Base-by-base conservation (phyloP, 2,113 vertebrate genomes). In the Pseudonaja textilis region DNA sequence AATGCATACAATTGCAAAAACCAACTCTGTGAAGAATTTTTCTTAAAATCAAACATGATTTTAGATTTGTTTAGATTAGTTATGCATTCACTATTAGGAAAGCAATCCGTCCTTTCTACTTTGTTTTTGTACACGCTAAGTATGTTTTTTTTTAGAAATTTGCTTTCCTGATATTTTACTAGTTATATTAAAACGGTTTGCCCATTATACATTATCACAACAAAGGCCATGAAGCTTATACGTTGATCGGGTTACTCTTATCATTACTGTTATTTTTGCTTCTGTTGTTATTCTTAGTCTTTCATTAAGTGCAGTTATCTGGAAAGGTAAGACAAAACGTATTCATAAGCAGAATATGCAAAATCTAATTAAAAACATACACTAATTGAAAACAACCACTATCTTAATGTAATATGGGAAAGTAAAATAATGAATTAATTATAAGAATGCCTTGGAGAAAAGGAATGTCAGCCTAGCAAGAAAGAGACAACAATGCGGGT, bases 31-130 rank as follows among this genome's bases (percentile, higher is more conserved):
- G 87, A 91, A 93, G 39, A 55, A 90, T 94, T 94, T 95, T 45
- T 89, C 88, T 0, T 0, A 0, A 90, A 90, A 90, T 50, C 23
- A 52, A 64, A 87, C 61, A 7, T 5, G 23, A 29, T n/a, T n/a
- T n/a, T 89, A 85, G 93, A 92, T 86, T 69, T 89, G 50, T 91
- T 91, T 6, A 42, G 10, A 87, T 87, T 87, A 45, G 14, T 50
- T 87, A 55, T 86, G 22, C 55, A 94, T 94, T 96, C 95, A 96
- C 94, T 94, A 95, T 91, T 64, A 90, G 3, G 92, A 57, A 69
- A 93, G 92, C 93, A 93, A 95, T 96, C 95, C 81, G 59, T 64
- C 94, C 95, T 52, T 90, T 29, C 47, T 50, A 25, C 59, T 22
- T 69, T 74, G 61, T 29, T 94, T 91, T 16, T 88, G 95, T 85